Base-by-base conservation (phyloP, 2,888 invertebrate species). In the Tinea semifulvella region DNA sequence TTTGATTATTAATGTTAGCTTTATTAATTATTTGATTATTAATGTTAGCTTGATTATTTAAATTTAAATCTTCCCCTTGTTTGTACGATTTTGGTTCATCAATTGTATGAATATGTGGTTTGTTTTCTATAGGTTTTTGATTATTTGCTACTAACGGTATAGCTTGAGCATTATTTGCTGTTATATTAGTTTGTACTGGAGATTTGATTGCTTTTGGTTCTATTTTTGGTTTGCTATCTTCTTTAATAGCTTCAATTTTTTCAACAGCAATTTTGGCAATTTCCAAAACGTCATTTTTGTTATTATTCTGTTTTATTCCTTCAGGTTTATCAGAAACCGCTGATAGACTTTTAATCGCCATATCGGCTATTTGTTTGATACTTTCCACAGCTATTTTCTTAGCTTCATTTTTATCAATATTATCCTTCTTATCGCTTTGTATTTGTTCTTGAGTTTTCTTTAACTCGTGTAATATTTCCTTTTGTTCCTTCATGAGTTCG, bases 401-500 rank as follows among this genome's bases (percentile, higher is more conserved):
- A 0, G 76, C 79, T 52, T 77, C 72, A 53, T 55, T 79, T 46
- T 60, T 65, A 51, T 63, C 81, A 38, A 60, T 73, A 56, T 60
- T 77, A 56, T 49, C 66, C 56, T 51, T 82, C 56, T 72, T 85
- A 63, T 62, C 82, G 57, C 70, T 64, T 48, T 79, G 63, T 3
- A 82, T 52, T 52, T 83, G 83, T 48, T 81, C 63, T 46, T 84
- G 81, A 3, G 84, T 83, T 50, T 85, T 80, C 46, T 84, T 81
- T 16, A 88, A 69, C 58, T 87, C 84, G 49, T 85, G 71, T 38
- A 88, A 60, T 47, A 88, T 76, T 57, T 86, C 80, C 53, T 87
- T 86, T 54, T 89, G 88, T 57, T 89, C 86, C 52, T 87, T 83
- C 22, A 89, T 76, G 48, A 90, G 65, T 60, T 88, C 84, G 54